phyloP scores from a whole-genome alignment of 2,888 invertebrate genomes.

The Bombylius major region DNA sequence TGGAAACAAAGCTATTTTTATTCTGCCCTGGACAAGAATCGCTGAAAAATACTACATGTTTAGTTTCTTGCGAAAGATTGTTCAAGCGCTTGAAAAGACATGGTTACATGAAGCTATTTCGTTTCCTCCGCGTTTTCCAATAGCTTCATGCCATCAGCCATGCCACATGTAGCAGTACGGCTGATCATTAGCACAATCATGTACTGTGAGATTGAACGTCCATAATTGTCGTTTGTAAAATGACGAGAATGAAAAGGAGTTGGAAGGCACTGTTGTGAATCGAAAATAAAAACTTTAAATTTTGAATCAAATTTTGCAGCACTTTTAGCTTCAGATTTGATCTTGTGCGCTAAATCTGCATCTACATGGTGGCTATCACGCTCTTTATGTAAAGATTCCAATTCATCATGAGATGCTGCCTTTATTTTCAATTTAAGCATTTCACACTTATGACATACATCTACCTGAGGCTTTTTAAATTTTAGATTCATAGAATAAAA shows the following conservation, averaged over 20 bases:
- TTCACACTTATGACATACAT: slow-evolving; percentile 15
- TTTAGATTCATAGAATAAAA: slow-evolving; percentile 11
- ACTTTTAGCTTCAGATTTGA: slow-evolving; percentile 10
- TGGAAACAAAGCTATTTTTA: too few species aligned
- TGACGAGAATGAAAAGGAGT: slow-evolving; percentile 10
- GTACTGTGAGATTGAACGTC: slow-evolving; percentile 14
- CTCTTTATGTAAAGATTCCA: background rate
- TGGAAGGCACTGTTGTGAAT: slow-evolving; percentile 14
- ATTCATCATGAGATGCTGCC: slow-evolving; percentile 1
- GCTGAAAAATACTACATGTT: too few species aligned
- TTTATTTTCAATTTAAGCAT: slow-evolving; percentile 11
- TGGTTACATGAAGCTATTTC: slow-evolving; percentile 15
- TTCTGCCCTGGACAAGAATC: too few species aligned
- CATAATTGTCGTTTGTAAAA: slow-evolving; percentile 15
- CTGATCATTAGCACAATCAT: slow-evolving; percentile 11
- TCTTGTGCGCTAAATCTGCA: slow-evolving; percentile 12
- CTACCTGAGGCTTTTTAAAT: slow-evolving; percentile 12
- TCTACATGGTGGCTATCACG: slow-evolving; percentile 8
- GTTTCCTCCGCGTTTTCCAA: slow-evolving; percentile 14
- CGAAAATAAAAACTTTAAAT: slow-evolving; percentile 13
- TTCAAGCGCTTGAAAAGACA: slow-evolving; percentile 6
- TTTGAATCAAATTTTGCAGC: slow-evolving; percentile 5
- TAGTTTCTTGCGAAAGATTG: too few species aligned
- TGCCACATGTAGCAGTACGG: slow-evolving; percentile 15
- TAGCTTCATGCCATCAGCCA: too few species aligned